These are phyloP conservation scores for Pseudoatta argentina DNA, from an alignment of 1,140 invertebrate genomes.

Conservation along the genomic window DNA sequence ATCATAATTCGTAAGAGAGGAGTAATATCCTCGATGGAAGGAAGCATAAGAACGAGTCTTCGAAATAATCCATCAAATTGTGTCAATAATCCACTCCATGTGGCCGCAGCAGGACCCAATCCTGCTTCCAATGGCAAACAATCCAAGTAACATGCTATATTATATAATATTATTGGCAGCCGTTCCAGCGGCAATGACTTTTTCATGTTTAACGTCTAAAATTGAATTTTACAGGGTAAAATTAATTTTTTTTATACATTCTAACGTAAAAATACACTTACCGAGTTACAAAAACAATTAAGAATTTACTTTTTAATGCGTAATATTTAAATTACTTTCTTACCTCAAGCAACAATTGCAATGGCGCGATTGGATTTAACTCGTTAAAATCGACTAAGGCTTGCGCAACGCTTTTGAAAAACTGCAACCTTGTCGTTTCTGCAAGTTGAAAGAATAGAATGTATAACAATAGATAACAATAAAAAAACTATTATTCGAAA, in stretches of 20 bases:
- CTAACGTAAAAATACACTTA: neutral
- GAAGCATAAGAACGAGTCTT: slow-evolving; percentile 91
- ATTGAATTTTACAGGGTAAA: slow-evolving; percentile 30
- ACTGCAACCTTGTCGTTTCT: slow-evolving; percentile 91
- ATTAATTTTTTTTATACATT: neutral
- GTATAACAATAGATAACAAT: neutral
- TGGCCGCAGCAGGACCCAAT: slow-evolving; percentile 88
- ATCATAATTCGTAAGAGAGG: slow-evolving; percentile 95
- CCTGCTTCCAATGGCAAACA: slow-evolving; percentile 95
- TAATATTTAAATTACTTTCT: slow-evolving; percentile 25
- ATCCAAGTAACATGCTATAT: slow-evolving; percentile 97
- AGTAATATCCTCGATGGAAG: slow-evolving; percentile 91
- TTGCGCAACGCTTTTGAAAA: slow-evolving; percentile 97
- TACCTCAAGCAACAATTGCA: slow-evolving; percentile 96
- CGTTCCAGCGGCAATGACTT: slow-evolving; percentile 94
- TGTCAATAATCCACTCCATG: slow-evolving; percentile 93
- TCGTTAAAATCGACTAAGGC: slow-evolving; percentile 99
- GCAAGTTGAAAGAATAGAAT: slow-evolving; percentile 67
- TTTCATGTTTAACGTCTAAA: slow-evolving; percentile 93
- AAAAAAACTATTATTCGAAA: neutral
- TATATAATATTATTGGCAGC: slow-evolving; percentile 92
- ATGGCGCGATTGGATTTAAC: slow-evolving; percentile 96
- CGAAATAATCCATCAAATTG: slow-evolving; percentile 95
- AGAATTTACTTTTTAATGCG: neutral
- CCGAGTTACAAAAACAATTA: neutral